phyloP scores from a whole-genome alignment of 1,140 invertebrate genomes.

The Danaus plexippus region DNA sequence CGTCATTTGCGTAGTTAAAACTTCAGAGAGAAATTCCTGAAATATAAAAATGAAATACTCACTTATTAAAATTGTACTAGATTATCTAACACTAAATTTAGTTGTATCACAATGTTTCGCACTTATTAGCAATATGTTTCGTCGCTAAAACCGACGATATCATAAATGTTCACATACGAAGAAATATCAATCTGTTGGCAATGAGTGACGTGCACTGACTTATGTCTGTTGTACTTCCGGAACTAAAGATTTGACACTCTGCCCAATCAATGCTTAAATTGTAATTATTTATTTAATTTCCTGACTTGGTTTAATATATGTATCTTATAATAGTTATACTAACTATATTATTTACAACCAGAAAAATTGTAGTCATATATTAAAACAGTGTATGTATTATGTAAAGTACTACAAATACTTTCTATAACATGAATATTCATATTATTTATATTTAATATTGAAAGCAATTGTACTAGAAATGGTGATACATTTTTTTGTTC shows the following conservation, averaged over 20 bases:
- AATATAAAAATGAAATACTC: constrained; percentile 46
- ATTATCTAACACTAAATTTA: constrained; percentile 59
- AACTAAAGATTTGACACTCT: constrained; percentile 27
- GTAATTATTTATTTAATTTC: no score
- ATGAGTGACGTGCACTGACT: constrained; percentile 50
- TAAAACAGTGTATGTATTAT: no score
- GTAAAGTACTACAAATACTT: no score
- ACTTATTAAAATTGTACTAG: constrained; percentile 66
- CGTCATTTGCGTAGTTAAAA: constrained; percentile 59
- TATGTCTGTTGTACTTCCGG: constrained; percentile 36
- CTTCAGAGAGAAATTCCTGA: constrained; percentile 32
- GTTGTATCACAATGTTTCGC: constrained; percentile 60
- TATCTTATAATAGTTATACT: no score
- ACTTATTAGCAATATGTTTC: constrained; percentile 56
- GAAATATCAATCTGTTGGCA: constrained; percentile 66
- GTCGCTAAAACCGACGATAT: constrained; percentile 56
- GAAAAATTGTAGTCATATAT: no score
- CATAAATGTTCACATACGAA: constrained; percentile 38
- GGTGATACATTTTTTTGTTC: no score
- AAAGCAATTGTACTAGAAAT: no score
- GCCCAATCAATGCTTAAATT: no score
- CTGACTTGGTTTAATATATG: background rate
- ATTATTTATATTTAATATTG: no score
- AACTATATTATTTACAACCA: no score
- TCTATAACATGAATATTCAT: no score